Conservation (phyloP, 2,888 invertebrate genomes). For the Clepsis dumicolana region DNA sequence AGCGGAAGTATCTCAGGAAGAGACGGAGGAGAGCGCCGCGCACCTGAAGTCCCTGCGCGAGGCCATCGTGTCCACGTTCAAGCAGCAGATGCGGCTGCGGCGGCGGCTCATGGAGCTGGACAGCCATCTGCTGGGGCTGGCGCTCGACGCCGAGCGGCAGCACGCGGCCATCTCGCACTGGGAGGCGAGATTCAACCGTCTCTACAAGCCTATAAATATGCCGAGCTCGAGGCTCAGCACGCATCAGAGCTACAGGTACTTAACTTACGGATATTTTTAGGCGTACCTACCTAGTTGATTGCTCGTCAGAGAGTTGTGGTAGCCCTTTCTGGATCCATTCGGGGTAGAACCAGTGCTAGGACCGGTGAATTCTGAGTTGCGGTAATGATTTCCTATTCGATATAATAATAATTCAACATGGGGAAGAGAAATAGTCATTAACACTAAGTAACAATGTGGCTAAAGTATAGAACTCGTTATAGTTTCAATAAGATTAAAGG, state of each 20-base stretch:
- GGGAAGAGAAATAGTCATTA: too few species aligned
- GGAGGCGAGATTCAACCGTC: constrained; percentile 93
- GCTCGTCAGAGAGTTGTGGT: too few species aligned
- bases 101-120: constrained; percentile 96
- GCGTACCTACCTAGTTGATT: too few species aligned
- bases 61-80: constrained; percentile 95
- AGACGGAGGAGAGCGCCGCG: constrained; percentile 67
- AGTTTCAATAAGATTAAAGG: too few species aligned
- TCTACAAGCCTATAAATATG: constrained; percentile 88
- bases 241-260: constrained; percentile 85
- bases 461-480: too few species aligned
- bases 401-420: too few species aligned
- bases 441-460: too few species aligned
- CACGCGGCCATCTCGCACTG: constrained; percentile 96
- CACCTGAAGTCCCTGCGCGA: constrained; percentile 91
- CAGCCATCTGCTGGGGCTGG: constrained; percentile 94
- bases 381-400: too few species aligned
- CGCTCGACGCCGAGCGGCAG: constrained; percentile 95
- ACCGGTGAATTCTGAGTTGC: too few species aligned
- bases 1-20: constrained; percentile 62
- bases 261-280: not conserved
- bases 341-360: too few species aligned
- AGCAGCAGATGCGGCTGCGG: constrained; percentile 96
- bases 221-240: constrained; percentile 86
- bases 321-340: too few species aligned